Percentiles rank a stretch among this genome's conserved stretches.
phyloP scores from a whole-genome alignment of 2,888 invertebrate genomes.

The Andrena bucephala region DNA sequence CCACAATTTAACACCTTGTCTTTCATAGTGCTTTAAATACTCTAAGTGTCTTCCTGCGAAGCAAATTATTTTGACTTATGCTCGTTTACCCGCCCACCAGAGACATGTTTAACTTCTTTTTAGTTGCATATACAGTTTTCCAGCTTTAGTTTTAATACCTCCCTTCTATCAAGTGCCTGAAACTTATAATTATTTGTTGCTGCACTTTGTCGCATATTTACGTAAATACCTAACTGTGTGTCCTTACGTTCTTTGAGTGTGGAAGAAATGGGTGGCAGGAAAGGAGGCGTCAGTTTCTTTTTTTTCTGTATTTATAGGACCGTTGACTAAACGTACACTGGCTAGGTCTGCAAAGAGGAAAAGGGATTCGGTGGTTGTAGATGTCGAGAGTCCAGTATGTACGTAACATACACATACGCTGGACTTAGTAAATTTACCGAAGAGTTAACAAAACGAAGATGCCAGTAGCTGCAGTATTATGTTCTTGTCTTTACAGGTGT shows the following conservation, averaged over 20 bases:
- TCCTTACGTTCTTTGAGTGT: background rate
- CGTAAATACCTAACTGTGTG: background rate
- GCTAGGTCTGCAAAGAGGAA: slow-evolving; percentile 64
- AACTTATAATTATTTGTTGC: background rate
- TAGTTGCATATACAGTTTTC: too few species aligned
- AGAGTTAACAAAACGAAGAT: slow-evolving; percentile 44
- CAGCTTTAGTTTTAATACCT: background rate
- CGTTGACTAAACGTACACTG: slow-evolving; percentile 77
- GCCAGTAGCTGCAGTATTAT: slow-evolving; percentile 69
- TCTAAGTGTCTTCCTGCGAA: too few species aligned
- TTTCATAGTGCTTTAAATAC: too few species aligned
- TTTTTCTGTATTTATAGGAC: slow-evolving; percentile 69
- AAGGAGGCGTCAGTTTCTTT: background rate
- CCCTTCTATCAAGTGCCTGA: background rate
- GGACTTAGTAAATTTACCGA: slow-evolving; percentile 47
- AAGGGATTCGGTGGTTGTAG: slow-evolving; percentile 69
- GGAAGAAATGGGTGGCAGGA: background rate
- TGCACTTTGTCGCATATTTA: background rate
- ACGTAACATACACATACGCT: slow-evolving; percentile 50
- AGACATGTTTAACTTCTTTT: too few species aligned
- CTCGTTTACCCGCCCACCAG: too few species aligned
- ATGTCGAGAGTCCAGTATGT: slow-evolving; percentile 58
- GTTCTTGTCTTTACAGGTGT: slow-evolving; percentile 29
- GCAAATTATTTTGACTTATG: too few species aligned
- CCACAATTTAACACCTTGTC: too few species aligned